phyloP scores from a whole-genome alignment of 2,797 vertebrate genomes.

The Rhabdomys pumilio region DNA sequence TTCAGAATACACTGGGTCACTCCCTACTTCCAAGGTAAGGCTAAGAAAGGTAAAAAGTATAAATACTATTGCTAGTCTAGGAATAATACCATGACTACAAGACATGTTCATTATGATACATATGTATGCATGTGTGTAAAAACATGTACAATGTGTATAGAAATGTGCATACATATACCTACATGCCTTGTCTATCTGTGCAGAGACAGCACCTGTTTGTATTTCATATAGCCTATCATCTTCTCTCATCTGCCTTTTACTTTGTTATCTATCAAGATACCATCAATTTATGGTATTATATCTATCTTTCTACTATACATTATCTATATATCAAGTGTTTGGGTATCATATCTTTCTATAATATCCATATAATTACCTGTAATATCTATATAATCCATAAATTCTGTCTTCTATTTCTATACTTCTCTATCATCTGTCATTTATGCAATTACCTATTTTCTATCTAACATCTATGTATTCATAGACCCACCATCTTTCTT shows the following conservation, averaged over 20 bases:
- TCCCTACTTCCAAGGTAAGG: background rate
- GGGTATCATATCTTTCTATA: background rate
- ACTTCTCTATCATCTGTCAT: background rate
- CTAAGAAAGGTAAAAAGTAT: background rate
- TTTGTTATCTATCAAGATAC: background rate
- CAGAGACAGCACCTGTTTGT: background rate
- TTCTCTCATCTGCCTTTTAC: background rate
- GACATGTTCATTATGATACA: background rate
- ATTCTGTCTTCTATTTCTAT: background rate
- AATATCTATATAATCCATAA: background rate
- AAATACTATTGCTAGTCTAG: background rate
- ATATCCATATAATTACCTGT: background rate
- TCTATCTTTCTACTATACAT: background rate
- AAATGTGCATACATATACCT: background rate
- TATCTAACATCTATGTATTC: background rate
- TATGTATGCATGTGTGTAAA: background rate
- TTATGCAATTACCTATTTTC: background rate
- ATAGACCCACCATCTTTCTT: background rate
- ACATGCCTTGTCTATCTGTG: background rate
- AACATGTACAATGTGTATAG: background rate
- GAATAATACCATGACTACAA: background rate
- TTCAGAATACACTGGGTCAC: background rate
- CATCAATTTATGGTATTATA: background rate
- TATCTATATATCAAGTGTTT: background rate
- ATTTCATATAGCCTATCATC: background rate